Percentiles rank a stretch among this genome's conserved stretches.
phyloP scores from a whole-genome alignment of 2,888 invertebrate species.

The Smittia aterrima region DNA sequence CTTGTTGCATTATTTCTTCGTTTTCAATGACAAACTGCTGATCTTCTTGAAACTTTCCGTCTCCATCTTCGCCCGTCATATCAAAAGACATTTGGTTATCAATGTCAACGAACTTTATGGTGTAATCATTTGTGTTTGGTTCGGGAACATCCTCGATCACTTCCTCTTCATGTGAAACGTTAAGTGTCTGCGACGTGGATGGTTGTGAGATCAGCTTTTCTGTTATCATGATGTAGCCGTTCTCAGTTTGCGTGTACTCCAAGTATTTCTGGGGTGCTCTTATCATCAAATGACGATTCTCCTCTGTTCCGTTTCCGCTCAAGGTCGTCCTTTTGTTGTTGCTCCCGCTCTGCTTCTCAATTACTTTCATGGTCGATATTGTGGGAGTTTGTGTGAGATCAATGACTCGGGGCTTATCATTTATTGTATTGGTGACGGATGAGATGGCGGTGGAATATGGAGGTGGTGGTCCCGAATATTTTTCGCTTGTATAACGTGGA shows the following conservation, averaged over 20 bases:
- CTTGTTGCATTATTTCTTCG: constrained; percentile 46
- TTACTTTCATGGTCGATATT: constrained; percentile 27
- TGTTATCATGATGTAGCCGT: constrained; percentile 54
- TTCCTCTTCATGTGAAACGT: constrained; percentile 44
- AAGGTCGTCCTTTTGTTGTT: constrained; percentile 35
- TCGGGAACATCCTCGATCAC: constrained; percentile 28
- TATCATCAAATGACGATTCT: constrained; percentile 54
- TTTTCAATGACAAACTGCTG: constrained; percentile 42
- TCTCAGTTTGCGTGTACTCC: constrained; percentile 53
- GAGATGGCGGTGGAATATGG: constrained; percentile 23
- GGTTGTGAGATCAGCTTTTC: constrained; percentile 49
- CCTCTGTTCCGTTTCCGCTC: constrained; percentile 43
- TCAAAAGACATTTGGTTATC: constrained; percentile 27
- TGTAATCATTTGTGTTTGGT: constrained; percentile 2
- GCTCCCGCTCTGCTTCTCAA: constrained; percentile 19
- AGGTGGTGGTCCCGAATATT: constrained; percentile 41
- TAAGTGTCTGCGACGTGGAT: not conserved
- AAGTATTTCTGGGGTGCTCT: constrained; percentile 54
- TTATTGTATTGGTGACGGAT: constrained; percentile 37
- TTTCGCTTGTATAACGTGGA: constrained; percentile 40
- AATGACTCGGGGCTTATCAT: constrained; percentile 41
- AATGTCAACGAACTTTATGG: constrained; percentile 24
- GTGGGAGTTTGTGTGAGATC: constrained; percentile 41
- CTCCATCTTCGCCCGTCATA: constrained; percentile 10
- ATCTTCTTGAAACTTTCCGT: constrained; percentile 43